A percentile compares a stretch with the other conserved stretches of the same genome.
These are phyloP conservation scores for Branchipolynoe longqiensis DNA, from an alignment of 2,888 invertebrate genomes.

Conservation along the genomic window DNA sequence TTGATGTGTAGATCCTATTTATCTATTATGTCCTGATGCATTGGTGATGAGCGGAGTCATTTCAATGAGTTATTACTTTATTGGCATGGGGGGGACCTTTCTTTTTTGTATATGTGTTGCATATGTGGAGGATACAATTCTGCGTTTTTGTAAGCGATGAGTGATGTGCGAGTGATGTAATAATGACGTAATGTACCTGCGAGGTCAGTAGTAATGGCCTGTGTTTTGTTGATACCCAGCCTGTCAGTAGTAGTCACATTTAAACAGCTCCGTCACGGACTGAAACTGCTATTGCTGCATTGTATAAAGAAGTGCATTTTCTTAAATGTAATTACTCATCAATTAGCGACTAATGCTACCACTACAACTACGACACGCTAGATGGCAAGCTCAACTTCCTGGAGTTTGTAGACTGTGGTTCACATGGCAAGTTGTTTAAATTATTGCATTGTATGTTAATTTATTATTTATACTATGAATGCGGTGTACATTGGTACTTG, in stretches of 20 bases:
- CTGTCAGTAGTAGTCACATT: background rate
- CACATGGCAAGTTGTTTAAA: conserved; percentile 31
- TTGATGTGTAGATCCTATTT: conserved; percentile 34
- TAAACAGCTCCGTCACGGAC: too few species aligned
- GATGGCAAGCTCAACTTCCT: background rate
- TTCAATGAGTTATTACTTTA: conserved; percentile 40
- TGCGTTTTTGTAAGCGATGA: too few species aligned
- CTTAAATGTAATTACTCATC: background rate
- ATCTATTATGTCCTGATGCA: background rate
- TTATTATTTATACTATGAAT: conserved; percentile 58
- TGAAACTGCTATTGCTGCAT: conserved; percentile 25
- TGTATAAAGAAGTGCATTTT: conserved; percentile 36
- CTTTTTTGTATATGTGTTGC: too few species aligned
- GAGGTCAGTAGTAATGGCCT: background rate
- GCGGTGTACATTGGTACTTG: conserved; percentile 53
- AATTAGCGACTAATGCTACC: background rate
- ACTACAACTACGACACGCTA: background rate
- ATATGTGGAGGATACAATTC: too few species aligned
- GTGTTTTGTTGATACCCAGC: background rate
- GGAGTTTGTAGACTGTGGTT: background rate
- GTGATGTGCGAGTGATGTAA: background rate
- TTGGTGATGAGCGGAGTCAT: conserved; percentile 9
- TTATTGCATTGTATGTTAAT: conserved; percentile 51
- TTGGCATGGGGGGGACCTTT: background rate
- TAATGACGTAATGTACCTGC: background rate